Evolutionary conservation across 1,140 invertebrate species (phyloP).

Genomic region (Zaprionus taronus): DNA sequence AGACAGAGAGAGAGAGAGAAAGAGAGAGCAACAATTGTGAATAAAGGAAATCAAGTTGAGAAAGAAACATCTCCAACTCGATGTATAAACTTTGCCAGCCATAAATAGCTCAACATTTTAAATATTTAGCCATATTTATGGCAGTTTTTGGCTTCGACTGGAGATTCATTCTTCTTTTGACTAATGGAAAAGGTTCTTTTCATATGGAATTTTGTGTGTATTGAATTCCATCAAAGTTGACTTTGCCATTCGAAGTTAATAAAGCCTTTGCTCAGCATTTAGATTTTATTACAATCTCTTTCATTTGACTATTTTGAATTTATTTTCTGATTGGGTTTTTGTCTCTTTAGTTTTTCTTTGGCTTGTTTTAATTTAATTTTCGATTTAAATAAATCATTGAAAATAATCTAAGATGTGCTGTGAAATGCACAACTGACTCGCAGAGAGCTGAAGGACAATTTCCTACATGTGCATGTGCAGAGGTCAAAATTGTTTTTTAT

Average conservation of each 20-base stretch:
- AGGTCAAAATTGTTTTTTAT: not conserved
- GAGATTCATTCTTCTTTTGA: too few relatives aligned
- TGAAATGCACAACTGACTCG: not conserved
- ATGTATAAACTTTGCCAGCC: not conserved
- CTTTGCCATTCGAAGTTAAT: not conserved
- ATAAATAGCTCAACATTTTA: not conserved
- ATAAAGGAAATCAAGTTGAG: constrained; percentile 11
- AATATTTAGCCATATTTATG: not conserved
- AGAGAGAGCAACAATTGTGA: constrained; percentile 58
- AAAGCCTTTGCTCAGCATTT: not conserved
- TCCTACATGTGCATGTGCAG: not conserved
- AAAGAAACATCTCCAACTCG: not conserved
- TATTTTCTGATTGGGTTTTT: too few relatives aligned
- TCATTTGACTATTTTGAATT: not conserved
- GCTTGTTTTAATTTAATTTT: constrained; percentile 7
- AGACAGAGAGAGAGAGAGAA: not conserved
- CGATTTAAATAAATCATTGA: constrained; percentile 1
- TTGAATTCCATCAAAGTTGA: not conserved
- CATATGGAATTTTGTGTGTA: not conserved
- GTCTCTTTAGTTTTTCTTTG: not conserved
- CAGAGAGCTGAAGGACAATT: not conserved
- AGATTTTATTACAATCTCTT: not conserved
- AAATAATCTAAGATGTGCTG: not conserved
- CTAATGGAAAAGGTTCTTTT: not conserved
- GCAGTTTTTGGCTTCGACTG: not conserved